These are phyloP conservation scores for Esperia sulphurella DNA, from an alignment of 2,888 invertebrate genomes.

Conservation along the genomic window DNA sequence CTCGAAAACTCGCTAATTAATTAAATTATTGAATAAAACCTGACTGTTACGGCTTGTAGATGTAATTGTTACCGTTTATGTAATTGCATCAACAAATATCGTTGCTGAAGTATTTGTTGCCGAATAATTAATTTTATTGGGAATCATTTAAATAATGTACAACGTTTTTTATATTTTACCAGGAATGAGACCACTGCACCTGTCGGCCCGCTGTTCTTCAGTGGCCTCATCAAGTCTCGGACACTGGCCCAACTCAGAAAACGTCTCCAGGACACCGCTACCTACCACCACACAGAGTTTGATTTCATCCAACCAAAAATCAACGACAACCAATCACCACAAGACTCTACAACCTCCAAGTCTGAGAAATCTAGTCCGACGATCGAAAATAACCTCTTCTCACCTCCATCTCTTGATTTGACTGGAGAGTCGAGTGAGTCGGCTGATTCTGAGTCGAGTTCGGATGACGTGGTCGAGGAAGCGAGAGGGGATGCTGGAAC, in stretches of 20 bases:
- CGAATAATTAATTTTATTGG: no score
- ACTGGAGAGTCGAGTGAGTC: conserved; percentile 35
- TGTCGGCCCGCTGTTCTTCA: conserved; percentile 64
- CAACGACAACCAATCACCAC: conserved; percentile 1
- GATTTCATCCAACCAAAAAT: conserved; percentile 24
- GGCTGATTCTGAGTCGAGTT: conserved; percentile 28
- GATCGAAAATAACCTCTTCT: conserved; percentile 31
- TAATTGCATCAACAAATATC: no score
- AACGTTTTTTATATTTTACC: background rate
- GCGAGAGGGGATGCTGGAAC: conserved; percentile 15
- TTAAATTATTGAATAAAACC: no score
- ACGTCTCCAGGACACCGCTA: conserved; percentile 45
- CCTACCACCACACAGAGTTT: conserved; percentile 45
- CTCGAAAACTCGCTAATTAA: no score
- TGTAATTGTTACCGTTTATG: no score
- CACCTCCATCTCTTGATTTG: conserved; percentile 41
- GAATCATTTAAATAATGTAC: no score
- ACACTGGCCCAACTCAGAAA: conserved; percentile 50
- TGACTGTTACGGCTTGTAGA: no score
- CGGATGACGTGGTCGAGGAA: conserved; percentile 22
- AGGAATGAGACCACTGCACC: conserved; percentile 41
- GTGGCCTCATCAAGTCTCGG: conserved; percentile 62
- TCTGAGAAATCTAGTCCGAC: conserved; percentile 13
- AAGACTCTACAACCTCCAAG: background rate
- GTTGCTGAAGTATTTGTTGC: no score